These are phyloP conservation scores for Pomacea canaliculata DNA, from an alignment of 2,888 invertebrate species.

Conservation along the genomic window DNA sequence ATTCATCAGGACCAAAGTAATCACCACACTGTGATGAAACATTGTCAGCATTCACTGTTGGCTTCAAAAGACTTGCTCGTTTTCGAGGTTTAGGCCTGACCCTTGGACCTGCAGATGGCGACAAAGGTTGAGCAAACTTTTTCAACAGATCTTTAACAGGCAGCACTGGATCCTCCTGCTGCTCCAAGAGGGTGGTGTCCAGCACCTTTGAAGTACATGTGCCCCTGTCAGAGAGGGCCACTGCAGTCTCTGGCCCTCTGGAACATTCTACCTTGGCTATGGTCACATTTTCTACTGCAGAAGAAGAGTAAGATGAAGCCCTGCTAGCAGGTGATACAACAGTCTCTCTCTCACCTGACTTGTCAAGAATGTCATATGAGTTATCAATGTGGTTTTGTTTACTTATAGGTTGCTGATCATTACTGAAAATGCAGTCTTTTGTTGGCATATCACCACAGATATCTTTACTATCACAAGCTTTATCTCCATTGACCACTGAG, in stretches of 20 bases:
- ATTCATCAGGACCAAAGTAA: too few relatives aligned
- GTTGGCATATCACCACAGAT: too few relatives aligned
- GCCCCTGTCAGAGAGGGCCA: not conserved
- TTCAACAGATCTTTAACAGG: not conserved
- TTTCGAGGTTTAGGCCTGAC: conserved; percentile 19
- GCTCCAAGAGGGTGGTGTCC: not conserved
- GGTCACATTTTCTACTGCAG: too few relatives aligned
- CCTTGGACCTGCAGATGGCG: not conserved
- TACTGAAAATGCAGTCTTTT: too few relatives aligned
- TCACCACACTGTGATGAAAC: not conserved
- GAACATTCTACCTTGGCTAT: not conserved
- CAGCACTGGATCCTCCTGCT: not conserved
- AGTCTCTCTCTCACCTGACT: too few relatives aligned
- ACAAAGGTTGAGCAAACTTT: not conserved
- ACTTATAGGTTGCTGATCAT: too few relatives aligned
- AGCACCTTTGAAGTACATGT: not conserved
- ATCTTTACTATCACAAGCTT: not conserved
- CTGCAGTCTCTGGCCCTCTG: not conserved
- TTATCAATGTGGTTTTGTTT: too few relatives aligned
- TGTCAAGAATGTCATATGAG: too few relatives aligned
- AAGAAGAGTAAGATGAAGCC: too few relatives aligned
- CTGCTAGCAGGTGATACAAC: too few relatives aligned
- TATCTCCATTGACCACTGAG: not conserved
- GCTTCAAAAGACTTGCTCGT: conserved; percentile 11
- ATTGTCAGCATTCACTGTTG: not conserved